Evolutionary conservation across 2,797 vertebrate genomes (phyloP), one percentile per base, ranked within the genome.

Genomic region (Lithobates sylvaticus): DNA sequence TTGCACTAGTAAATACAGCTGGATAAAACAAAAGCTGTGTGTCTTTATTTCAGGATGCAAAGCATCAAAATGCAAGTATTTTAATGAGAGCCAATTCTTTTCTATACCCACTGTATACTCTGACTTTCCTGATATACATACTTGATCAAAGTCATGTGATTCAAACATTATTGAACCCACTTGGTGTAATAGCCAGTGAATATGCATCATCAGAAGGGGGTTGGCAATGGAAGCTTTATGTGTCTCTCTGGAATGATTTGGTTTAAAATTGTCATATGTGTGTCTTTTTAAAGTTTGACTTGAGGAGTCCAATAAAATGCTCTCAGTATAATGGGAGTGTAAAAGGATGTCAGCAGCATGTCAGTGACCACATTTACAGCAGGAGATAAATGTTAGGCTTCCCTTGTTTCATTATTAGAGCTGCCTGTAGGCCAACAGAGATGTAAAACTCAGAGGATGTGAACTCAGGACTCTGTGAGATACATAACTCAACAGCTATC

Each of bases 371-470:
- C 36, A 50, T 54, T 65, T 64, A 73, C 34, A 50, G 36, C 39
- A 67, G 39, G 36, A 69, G 69, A 65, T 67, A 74, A 68, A 50
- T 54, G 27, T 27, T 76, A 50, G 79, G 54, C 70, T 54, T 76
- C 36, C 64, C 71, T 64, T 32, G 39, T 13, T 64, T 23, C 39
- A 83, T 84, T 79, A 39, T 79, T 65, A 32, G 0, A 70, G 39
- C 54, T 61, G 39, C 80, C 85, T 65, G 32, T 58, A 79, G 70
- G 61, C 76, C 44, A 76, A 42, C 64, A 64, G 64, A 76, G 68
- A 81, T 64, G 18, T 69, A 83, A 71, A 73, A 79, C 81, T 78
- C 27, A 58, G 47, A 74, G 69, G 69, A 58, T 82, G n/a, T 73
- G 68, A 83, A n/a, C 78, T 61, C 32, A 61, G 65, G 47, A 54